phyloP scores from a whole-genome alignment of 1,140 invertebrate species.

The Pararge aegeria region DNA sequence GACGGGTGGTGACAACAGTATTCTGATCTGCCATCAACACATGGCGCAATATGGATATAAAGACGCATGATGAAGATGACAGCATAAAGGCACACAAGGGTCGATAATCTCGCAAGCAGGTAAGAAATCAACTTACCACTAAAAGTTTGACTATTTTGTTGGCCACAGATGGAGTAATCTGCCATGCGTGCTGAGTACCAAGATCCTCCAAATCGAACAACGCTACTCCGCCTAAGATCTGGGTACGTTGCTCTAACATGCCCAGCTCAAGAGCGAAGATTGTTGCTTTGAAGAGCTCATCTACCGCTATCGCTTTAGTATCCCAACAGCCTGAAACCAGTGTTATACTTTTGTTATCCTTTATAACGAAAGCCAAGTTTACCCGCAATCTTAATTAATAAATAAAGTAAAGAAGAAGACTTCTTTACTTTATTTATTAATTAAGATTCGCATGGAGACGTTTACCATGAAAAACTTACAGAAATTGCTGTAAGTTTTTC shows the following conservation, averaged over 20 bases:
- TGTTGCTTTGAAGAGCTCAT: conserved; percentile 87
- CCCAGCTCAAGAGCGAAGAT: conserved; percentile 86
- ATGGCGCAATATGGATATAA: too few species aligned
- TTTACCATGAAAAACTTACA: too few species aligned
- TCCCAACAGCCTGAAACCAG: conserved; percentile 84
- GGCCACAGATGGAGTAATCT: conserved; percentile 85
- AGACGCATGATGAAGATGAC: too few species aligned
- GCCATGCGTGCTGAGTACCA: conserved; percentile 85
- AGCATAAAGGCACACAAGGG: too few species aligned
- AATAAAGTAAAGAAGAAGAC: too few species aligned
- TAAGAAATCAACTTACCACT: conserved; percentile 78
- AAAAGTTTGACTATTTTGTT: conserved; percentile 83
- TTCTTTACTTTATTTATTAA: too few species aligned
- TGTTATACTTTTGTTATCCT: not conserved
- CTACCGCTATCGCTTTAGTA: conserved; percentile 82
- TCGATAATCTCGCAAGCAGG: not conserved
- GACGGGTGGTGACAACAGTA: too few species aligned
- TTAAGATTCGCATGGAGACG: too few species aligned
- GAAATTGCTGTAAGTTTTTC: too few species aligned
- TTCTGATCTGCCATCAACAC: too few species aligned
- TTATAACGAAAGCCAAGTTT: too few species aligned
- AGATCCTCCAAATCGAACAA: conserved; percentile 88
- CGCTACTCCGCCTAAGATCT: conserved; percentile 88
- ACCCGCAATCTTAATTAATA: too few species aligned
- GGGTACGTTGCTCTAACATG: conserved; percentile 85